A percentile compares a stretch with the other conserved stretches of the same genome.
Conservation (phyloP, 2,113 vertebrate genomes). For the Scomber scombrus region DNA sequence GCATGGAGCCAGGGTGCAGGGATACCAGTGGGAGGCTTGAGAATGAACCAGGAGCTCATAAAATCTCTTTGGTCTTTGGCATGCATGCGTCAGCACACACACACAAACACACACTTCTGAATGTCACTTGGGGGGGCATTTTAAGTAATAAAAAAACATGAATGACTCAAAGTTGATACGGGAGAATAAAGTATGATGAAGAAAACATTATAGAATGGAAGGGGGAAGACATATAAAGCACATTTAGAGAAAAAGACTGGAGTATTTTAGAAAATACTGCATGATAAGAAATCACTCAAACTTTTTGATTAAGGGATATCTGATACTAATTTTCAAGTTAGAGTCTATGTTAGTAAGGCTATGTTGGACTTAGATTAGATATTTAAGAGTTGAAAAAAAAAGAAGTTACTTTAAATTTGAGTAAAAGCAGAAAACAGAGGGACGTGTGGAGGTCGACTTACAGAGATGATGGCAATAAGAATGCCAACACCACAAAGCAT, state of each 20-base stretch:
- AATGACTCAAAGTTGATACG: conserved; percentile 42
- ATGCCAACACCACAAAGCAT: conserved; percentile 96
- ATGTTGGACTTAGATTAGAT: too few species aligned
- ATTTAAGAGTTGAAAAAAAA: neutral
- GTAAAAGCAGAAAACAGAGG: conserved; percentile 49
- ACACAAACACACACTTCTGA: conserved; percentile 42
- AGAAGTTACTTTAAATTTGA: conserved; percentile 17
- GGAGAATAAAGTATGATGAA: conserved; percentile 52
- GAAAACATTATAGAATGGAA: conserved; percentile 45
- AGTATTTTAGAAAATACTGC: conserved; percentile 49
- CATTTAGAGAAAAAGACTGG: conserved; percentile 37
- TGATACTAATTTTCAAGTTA: too few species aligned
- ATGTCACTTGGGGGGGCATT: conserved; percentile 38
- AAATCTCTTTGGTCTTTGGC: conserved; percentile 54
- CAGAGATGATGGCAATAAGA: conserved; percentile 95
- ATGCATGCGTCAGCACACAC: conserved; percentile 49
- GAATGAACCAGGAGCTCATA: conserved; percentile 31
- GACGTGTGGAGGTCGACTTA: conserved; percentile 84
- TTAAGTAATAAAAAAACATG: conserved; percentile 42
- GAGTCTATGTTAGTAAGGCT: conserved; percentile 22
- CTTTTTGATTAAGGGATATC: conserved; percentile 1
- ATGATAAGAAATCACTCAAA: conserved; percentile 52
- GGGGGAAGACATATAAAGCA: conserved; percentile 53
- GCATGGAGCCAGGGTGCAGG: conserved; percentile 20
- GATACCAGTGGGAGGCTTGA: conserved; percentile 28